phyloP scores from a whole-genome alignment of 1,140 invertebrate genomes.

The Cyclargus thomasi region DNA sequence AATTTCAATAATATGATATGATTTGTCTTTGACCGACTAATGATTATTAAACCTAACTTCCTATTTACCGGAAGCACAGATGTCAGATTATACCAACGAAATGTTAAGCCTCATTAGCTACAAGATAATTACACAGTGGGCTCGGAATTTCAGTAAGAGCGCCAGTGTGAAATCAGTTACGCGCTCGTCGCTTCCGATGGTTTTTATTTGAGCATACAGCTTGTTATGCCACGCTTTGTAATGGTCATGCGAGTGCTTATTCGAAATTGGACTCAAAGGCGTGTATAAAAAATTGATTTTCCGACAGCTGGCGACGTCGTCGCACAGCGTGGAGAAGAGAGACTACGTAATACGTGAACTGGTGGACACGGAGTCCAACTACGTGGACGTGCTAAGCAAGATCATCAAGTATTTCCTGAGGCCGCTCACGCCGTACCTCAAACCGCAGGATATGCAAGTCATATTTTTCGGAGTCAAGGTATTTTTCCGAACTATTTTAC shows the following conservation, averaged over 20 bases:
- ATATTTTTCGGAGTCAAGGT: constrained; percentile 95
- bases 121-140: not conserved
- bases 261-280: not conserved
- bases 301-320: constrained; percentile 76
- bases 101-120: not conserved
- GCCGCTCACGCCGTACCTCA: constrained; percentile 83
- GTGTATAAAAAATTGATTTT: constrained; percentile 17
- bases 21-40: too few relatives aligned
- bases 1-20: too few relatives aligned
- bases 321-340: constrained; percentile 86
- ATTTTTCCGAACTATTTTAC: too few relatives aligned
- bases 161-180: not conserved
- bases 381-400: constrained; percentile 94
- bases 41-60: not conserved
- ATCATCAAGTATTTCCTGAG: constrained; percentile 88
- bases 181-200: constrained; percentile 8
- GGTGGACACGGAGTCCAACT: constrained; percentile 97
- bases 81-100: not conserved
- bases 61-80: not conserved
- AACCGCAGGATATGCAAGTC: constrained; percentile 82
- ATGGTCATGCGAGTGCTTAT: not conserved
- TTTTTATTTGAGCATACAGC: not conserved
- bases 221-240: constrained; percentile 9
- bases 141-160: constrained; percentile 8
- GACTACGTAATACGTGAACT: constrained; percentile 97